Evolutionary conservation across 1,140 invertebrate species (phyloP), one percentile per base, ranked within the genome.

Genomic region (Drosophila fuyamai): DNA sequence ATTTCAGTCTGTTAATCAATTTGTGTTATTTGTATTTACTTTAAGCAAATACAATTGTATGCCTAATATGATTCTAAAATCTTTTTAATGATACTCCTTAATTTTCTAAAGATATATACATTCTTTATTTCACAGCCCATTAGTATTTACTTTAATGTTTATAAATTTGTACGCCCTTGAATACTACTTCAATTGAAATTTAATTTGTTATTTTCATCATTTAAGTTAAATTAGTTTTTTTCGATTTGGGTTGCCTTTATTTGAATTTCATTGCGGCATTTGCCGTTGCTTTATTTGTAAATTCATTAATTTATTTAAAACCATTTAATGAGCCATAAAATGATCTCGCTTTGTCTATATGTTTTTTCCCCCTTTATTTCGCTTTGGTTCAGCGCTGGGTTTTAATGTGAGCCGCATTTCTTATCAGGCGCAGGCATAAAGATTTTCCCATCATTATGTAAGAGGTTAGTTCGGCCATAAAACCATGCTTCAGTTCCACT

Each of bases 391-490:
- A 18, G 27, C 0, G 27, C 12, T 13, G 6, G 32, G 13, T 38
- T 62, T 68, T 47, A 68, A 62, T 68, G 51, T 71, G 70, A 54
- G 60, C 68, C 47, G 55, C 66, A 59, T 67, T 88, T 76, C 48
- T 79, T 86, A 83, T 88, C 83, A 76, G 29, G 48, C 59, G 36
- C n/a, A n/a, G 23, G 27, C 61, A 75, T 60, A 40, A 60, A 79
- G 50, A 76, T 76, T 88, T 86, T 88, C 83, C 83, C 84, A 88
- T 88, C 79, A 88, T 88, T 88, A 88, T 89, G 72, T 66, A 79
- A 83, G 54, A 51, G 47, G 56, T 44, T 48, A 54, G 56, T 36
- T 35, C 9, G 8, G 66, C 46, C 40, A 62, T 77, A 70, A 77
- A 77, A 57, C 63, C 74, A 70, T 55, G 63, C 35, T 18, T 40